phyloP scores from a whole-genome alignment of 2,888 invertebrate genomes.

The Ametastegia equiseti region DNA sequence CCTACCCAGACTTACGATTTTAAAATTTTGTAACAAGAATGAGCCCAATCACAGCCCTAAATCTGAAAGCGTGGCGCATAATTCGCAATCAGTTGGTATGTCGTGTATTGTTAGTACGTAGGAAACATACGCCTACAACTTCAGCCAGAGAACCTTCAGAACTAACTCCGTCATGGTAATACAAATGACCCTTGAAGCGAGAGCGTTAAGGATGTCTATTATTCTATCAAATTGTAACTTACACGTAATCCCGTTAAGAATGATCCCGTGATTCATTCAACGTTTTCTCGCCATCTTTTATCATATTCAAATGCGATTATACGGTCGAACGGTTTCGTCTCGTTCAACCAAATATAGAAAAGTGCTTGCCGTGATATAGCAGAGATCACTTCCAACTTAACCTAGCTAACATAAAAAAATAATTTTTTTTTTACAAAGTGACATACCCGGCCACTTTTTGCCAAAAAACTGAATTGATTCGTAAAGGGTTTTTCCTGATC shows the following conservation, averaged over 20 bases:
- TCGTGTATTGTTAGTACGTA: background rate
- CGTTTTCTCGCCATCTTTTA: background rate
- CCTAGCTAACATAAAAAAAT: too few relatives aligned
- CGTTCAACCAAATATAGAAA: background rate
- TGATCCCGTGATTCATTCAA: background rate
- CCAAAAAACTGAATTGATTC: too few relatives aligned
- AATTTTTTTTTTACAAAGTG: too few relatives aligned
- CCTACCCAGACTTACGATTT: background rate
- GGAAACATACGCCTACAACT: slow-evolving; percentile 37
- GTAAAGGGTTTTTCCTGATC: too few relatives aligned
- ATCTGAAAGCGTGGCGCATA: background rate
- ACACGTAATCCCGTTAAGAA: background rate
- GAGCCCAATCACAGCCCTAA: background rate
- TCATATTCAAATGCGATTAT: background rate
- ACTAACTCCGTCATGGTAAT: background rate
- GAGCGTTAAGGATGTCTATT: slow-evolving; percentile 22
- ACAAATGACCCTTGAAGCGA: slow-evolving; percentile 6
- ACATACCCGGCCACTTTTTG: too few relatives aligned
- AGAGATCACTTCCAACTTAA: too few relatives aligned
- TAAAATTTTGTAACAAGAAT: background rate
- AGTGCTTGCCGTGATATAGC: too few relatives aligned
- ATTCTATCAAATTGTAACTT: slow-evolving; percentile 18
- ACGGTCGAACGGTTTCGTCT: background rate
- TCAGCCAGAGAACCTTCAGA: background rate
- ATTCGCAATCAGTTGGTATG: slow-evolving; percentile 22